Percentiles rank a stretch among this genome's conserved stretches.
These are phyloP conservation scores for Halichoeres trimaculatus DNA, from an alignment of 2,113 vertebrate genomes.

Conservation along the genomic window DNA sequence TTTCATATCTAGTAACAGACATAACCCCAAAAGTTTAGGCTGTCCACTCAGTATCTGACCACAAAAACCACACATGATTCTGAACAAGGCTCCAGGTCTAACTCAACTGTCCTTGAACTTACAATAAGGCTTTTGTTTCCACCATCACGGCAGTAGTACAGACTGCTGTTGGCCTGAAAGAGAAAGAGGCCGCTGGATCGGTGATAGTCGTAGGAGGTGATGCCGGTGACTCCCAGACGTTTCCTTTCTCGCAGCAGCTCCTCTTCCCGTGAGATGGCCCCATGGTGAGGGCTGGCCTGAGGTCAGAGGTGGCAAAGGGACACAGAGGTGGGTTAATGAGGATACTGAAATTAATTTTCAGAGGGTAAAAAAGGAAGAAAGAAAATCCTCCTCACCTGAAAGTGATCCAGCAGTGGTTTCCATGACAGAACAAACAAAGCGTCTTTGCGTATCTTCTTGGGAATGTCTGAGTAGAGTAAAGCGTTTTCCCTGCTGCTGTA, in stretches of 20 bases:
- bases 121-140: conserved; percentile 91
- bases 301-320: conserved; percentile 51
- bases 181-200: conserved; percentile 92
- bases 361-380: neutral
- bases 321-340: conserved; percentile 11
- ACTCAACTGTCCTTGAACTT: conserved; percentile 68
- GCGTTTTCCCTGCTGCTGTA: conserved; percentile 94
- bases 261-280: conserved; percentile 93
- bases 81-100: neutral
- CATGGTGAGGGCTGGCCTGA: conserved; percentile 92
- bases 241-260: conserved; percentile 94
- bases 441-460: conserved; percentile 93
- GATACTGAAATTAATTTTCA: neutral
- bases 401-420: conserved; percentile 95
- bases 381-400: conserved; percentile 84
- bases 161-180: conserved; percentile 96
- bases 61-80: neutral
- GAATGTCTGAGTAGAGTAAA: conserved; percentile 95
- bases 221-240: conserved; percentile 92
- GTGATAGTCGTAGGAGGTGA: conserved; percentile 96
- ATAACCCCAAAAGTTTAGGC: too few relatives aligned
- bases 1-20: too few relatives aligned
- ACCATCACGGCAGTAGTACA: conserved; percentile 93
- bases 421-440: conserved; percentile 90
- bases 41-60: too few relatives aligned